Conservation (phyloP, 2,113 vertebrate genomes). For the Chrysemys picta region DNA sequence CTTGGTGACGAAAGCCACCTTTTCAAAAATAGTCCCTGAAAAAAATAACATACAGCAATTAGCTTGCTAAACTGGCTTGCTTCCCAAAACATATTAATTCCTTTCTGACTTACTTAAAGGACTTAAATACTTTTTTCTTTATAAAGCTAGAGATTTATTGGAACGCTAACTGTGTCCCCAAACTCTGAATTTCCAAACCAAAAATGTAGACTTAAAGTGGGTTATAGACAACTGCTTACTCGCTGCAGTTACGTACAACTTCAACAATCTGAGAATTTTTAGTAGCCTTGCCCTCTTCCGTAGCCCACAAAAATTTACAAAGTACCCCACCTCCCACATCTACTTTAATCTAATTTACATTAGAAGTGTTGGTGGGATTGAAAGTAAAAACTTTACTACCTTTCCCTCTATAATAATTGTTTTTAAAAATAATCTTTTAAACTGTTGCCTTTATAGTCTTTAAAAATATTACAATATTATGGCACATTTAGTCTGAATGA, state of each 20-base stretch:
- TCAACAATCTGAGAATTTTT: neutral
- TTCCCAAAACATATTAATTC: slow-evolving; percentile 50
- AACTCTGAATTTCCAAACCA: slow-evolving; percentile 6
- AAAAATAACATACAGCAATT: slow-evolving; percentile 35
- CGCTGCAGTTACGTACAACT: neutral
- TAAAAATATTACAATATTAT: neutral
- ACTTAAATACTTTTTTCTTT: slow-evolving; percentile 34
- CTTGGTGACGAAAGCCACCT: slow-evolving; percentile 56
- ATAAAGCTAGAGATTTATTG: slow-evolving; percentile 57
- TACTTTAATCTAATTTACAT: neutral
- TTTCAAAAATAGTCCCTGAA: slow-evolving; percentile 53
- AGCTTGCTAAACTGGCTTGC: slow-evolving; percentile 45
- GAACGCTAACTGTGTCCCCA: neutral
- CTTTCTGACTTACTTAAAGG: slow-evolving; percentile 45
- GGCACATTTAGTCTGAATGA: neutral
- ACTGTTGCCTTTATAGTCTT: neutral
- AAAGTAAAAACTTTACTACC: neutral
- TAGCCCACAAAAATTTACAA: neutral
- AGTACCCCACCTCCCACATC: neutral
- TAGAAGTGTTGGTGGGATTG: neutral
- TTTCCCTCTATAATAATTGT: neutral
- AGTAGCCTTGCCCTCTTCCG: neutral
- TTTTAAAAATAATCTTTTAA: neutral
- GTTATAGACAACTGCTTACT: neutral
- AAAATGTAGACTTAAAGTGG: slow-evolving; percentile 9